Conservation (phyloP, 1,140 invertebrate genomes). For the Nomia melanderi region DNA sequence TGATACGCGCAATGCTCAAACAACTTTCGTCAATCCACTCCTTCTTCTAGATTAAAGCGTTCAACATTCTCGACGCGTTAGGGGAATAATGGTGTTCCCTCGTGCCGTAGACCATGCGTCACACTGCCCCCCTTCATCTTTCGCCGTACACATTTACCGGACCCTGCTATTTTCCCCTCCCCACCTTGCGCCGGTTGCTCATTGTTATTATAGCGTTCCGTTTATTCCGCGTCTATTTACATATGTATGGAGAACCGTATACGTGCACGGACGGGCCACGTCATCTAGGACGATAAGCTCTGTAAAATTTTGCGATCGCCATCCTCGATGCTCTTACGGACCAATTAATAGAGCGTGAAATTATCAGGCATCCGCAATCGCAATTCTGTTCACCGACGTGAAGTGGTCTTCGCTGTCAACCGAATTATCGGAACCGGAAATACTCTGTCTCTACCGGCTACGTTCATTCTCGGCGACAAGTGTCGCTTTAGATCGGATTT, state of each 20-base stretch:
- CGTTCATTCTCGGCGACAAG: not conserved
- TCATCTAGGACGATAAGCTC: slow-evolving; percentile 37
- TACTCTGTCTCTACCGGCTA: too few species aligned
- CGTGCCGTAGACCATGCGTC: slow-evolving; percentile 47
- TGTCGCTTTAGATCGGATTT: not conserved
- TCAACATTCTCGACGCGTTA: slow-evolving; percentile 46
- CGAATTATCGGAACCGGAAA: not conserved
- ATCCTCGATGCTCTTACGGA: slow-evolving; percentile 10
- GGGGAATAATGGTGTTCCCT: slow-evolving; percentile 54
- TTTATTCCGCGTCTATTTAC: slow-evolving; percentile 48
- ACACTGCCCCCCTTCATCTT: slow-evolving; percentile 49
- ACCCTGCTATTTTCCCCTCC: slow-evolving; percentile 32
- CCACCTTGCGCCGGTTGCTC: not conserved
- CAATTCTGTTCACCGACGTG: not conserved
- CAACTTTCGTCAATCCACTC: slow-evolving; percentile 32
- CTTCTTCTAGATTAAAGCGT: slow-evolving; percentile 28
- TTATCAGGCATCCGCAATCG: slow-evolving; percentile 12
- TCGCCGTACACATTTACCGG: slow-evolving; percentile 35
- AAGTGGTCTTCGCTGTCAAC: not conserved
- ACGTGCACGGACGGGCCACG: slow-evolving; percentile 19
- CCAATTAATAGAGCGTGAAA: slow-evolving; percentile 33
- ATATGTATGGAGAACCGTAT: slow-evolving; percentile 36
- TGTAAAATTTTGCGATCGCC: slow-evolving; percentile 35
- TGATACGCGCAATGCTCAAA: slow-evolving; percentile 33
- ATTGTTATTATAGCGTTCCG: slow-evolving; percentile 50